These are phyloP conservation scores for Callyntrura sp. DNA, from an alignment of 2,888 invertebrate genomes.

Conservation along the genomic window DNA sequence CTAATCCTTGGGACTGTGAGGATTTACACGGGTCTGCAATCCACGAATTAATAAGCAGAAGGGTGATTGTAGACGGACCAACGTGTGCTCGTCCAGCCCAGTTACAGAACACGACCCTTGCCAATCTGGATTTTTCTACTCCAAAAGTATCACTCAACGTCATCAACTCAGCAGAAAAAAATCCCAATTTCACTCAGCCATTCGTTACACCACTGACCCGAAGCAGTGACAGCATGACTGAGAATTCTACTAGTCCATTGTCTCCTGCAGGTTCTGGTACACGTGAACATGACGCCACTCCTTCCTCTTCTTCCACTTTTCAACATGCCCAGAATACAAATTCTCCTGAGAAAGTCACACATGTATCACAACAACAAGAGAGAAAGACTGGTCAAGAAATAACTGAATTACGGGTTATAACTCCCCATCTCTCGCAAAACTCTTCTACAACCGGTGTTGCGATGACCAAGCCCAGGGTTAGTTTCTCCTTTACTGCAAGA, in stretches of 20 bases:
- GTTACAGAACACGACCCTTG: constrained; percentile 65
- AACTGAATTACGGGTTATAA: constrained; percentile 49
- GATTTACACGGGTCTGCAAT: constrained; percentile 84
- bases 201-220: constrained; percentile 73
- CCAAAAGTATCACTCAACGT: constrained; percentile 64
- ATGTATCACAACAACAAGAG: constrained; percentile 65
- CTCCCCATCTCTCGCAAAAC: constrained; percentile 22
- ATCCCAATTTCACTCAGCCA: constrained; percentile 59
- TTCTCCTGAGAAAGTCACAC: constrained; percentile 81
- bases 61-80: constrained; percentile 77
- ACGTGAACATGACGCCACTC: constrained; percentile 51
- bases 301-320: constrained; percentile 63
- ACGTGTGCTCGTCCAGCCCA: constrained; percentile 74
- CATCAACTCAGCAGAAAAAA: constrained; percentile 45
- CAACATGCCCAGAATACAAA: constrained; percentile 81
- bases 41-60: constrained; percentile 85
- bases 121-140: constrained; percentile 70
- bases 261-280: constrained; percentile 54
- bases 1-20: constrained; percentile 91
- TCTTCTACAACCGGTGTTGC: constrained; percentile 31
- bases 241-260: constrained; percentile 65
- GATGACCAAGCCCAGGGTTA: constrained; percentile 47
- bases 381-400: constrained; percentile 63
- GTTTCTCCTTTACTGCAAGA: constrained; percentile 48
- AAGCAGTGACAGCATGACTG: constrained; percentile 67